Evolutionary conservation across 2,888 invertebrate genomes (phyloP).

Genomic region (Stenchaetothrips biformis): DNA sequence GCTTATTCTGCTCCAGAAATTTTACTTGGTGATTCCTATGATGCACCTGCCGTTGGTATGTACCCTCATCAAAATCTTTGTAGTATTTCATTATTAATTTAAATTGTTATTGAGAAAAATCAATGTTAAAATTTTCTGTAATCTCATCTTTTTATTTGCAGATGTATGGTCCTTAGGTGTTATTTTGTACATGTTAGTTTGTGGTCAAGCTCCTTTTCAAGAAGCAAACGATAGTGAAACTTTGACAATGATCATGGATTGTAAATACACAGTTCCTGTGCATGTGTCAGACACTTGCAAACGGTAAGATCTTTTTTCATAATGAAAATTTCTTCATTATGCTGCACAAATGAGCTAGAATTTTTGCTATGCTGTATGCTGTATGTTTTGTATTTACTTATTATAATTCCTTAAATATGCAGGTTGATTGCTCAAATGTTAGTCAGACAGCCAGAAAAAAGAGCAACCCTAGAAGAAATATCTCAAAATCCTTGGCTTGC

Average conservation of each 20-base stretch:
- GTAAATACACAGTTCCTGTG: conserved; percentile 88
- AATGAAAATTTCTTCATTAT: background rate
- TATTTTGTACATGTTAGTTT: conserved; percentile 96
- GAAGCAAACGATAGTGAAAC: conserved; percentile 99
- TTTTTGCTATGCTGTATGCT: background rate
- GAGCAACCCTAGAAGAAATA: conserved; percentile 84
- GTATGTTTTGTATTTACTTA: conserved; percentile 21
- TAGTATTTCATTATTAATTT: background rate
- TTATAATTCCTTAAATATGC: conserved; percentile 36
- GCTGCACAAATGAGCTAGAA: background rate
- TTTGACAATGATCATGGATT: conserved; percentile 98
- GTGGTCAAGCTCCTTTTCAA: conserved; percentile 96
- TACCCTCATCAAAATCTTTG: background rate
- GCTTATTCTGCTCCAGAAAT: conserved; percentile 99
- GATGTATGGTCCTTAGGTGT: conserved; percentile 99
- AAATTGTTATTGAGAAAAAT: background rate
- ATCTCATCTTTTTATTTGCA: conserved; percentile 42
- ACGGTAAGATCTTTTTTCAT: conserved; percentile 52
- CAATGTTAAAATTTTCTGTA: conserved; percentile 28
- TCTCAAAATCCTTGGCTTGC: conserved; percentile 79
- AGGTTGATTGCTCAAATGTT: conserved; percentile 91
- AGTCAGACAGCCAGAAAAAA: conserved; percentile 84
- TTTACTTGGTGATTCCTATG: conserved; percentile 94
- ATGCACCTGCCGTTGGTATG: conserved; percentile 95
- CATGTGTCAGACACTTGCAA: conserved; percentile 83